These are phyloP conservation scores for Calliphora vomitoria DNA, from an alignment of 2,888 invertebrate genomes.

Conservation along the genomic window DNA sequence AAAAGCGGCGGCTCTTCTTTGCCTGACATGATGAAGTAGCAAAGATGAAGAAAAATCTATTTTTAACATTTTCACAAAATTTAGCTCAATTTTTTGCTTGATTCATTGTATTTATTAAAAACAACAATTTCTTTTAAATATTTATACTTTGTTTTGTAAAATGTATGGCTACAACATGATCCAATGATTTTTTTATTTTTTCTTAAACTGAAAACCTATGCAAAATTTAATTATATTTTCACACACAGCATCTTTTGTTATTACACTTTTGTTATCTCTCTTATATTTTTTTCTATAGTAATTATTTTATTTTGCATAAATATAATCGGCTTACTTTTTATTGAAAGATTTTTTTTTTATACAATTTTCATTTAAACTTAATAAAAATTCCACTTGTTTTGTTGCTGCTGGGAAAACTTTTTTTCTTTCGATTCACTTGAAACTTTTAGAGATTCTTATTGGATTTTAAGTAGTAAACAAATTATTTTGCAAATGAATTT, in stretches of 20 bases:
- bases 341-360: neutral
- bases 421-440: conserved; percentile 3
- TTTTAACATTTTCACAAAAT: conserved; percentile 71
- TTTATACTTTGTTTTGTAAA: conserved; percentile 7
- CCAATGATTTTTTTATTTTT: too few species aligned
- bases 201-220: too few species aligned
- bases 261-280: conserved; percentile 47
- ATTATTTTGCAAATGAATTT: conserved; percentile 11
- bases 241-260: conserved; percentile 45
- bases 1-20: conserved; percentile 54
- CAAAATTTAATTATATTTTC: conserved; percentile 23
- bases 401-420: conserved; percentile 4
- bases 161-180: neutral
- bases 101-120: conserved; percentile 22
- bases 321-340: conserved; percentile 47
- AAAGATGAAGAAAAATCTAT: conserved; percentile 62
- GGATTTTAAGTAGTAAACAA: conserved; percentile 21
- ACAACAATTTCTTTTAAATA: neutral
- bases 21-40: conserved; percentile 14
- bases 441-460: conserved; percentile 7
- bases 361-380: conserved; percentile 31
- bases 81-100: conserved; percentile 49
- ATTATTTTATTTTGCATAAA: neutral
- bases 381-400: conserved; percentile 36
- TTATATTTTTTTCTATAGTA: neutral